Percentiles rank a stretch among this genome's conserved stretches.
These are phyloP conservation scores for Redunca redunca DNA, from an alignment of 2,113 vertebrate genomes.

Conservation along the genomic window DNA sequence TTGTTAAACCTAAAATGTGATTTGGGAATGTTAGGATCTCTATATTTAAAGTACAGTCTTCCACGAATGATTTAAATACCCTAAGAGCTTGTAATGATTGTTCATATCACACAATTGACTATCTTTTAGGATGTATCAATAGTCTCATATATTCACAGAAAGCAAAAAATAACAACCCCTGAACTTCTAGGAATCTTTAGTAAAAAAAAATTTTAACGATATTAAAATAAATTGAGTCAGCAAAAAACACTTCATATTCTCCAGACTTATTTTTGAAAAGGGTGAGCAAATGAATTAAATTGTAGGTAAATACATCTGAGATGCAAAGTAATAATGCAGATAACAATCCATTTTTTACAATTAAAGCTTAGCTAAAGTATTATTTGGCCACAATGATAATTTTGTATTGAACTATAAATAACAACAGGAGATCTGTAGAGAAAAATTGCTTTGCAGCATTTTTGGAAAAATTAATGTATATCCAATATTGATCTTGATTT, in stretches of 20 bases:
- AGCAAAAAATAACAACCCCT: conserved; percentile 72
- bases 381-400: conserved; percentile 63
- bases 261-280: conserved; percentile 50
- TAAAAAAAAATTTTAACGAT: conserved; percentile 61
- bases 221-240: conserved; percentile 71
- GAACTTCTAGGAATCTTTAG: conserved; percentile 72
- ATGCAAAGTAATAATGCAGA: conserved; percentile 74
- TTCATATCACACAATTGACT: conserved; percentile 71
- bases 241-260: conserved; percentile 66
- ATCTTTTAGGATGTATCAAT: conserved; percentile 76
- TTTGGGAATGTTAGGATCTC: conserved; percentile 72
- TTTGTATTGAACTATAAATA: conserved; percentile 69
- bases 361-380: conserved; percentile 74
- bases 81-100: conserved; percentile 63
- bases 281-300: conserved; percentile 72
- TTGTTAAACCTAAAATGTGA: conserved; percentile 65
- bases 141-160: conserved; percentile 66
- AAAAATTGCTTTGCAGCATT: conserved; percentile 77
- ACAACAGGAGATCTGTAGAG: conserved; percentile 71
- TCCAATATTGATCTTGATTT: conserved; percentile 83
- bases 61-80: conserved; percentile 74
- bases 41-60: conserved; percentile 77
- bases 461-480: conserved; percentile 79
- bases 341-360: conserved; percentile 80
- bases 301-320: conserved; percentile 69